Percentiles rank a stretch among this genome's conserved stretches.
phyloP scores from a whole-genome alignment of 2,113 vertebrate species.

The Cebus imitator region DNA sequence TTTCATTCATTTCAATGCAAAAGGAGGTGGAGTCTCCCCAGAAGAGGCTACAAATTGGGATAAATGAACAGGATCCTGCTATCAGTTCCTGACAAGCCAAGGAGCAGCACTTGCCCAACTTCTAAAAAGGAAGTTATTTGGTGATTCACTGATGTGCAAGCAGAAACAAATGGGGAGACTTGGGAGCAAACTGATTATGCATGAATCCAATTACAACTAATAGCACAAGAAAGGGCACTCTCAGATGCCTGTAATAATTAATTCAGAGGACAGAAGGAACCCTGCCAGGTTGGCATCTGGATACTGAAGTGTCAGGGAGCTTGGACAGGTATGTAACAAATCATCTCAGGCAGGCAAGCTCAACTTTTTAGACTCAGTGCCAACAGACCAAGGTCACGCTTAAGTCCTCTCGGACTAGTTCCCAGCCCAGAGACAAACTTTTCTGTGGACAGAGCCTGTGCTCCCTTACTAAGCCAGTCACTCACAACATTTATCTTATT shows the following conservation, averaged over 20 bases:
- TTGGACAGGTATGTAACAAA: background rate
- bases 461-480: background rate
- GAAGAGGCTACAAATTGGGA: background rate
- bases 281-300: background rate
- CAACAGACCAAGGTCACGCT: background rate
- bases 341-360: background rate
- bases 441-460: background rate
- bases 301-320: background rate
- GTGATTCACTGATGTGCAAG: background rate
- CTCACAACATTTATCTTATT: background rate
- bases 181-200: conserved; percentile 60
- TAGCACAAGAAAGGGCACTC: conserved; percentile 55
- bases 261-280: background rate
- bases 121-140: background rate
- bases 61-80: background rate
- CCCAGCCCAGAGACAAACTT: background rate
- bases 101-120: background rate
- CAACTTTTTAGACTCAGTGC: background rate
- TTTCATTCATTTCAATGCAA: background rate
- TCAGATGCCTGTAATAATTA: conserved; percentile 47
- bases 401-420: background rate
- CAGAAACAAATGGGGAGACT: conserved; percentile 47
- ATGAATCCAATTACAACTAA: conserved; percentile 67
- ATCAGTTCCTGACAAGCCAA: background rate
- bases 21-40: background rate